Evolutionary conservation across 2,888 invertebrate species (phyloP), one percentile per base, ranked within the genome.

Genomic region (Philereme transversata): DNA sequence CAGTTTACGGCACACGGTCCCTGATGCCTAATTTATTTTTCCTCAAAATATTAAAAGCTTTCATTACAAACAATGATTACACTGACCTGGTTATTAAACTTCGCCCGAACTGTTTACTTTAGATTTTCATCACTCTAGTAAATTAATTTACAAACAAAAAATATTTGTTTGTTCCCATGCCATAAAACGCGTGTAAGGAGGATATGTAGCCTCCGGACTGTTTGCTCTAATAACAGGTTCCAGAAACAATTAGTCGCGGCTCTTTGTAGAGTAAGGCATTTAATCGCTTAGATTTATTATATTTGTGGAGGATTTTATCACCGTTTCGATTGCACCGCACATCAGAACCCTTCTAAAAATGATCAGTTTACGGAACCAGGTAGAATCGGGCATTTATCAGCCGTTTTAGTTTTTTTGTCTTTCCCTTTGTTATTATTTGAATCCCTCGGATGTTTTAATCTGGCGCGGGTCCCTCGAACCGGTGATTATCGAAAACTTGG

Each of bases 381-480:
- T 90, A 90, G 82, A 83, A 73, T 77, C 78, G 74, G 83, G 79
- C 86, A 78, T 90, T 90, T 90, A 91, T 88, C 87, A 83, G 81
- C 79, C 82, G 81, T 87, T 91, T 88, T 83, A 78, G 81, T 90
- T 92, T 91, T n/a, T 91, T 91, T 91, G 87, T 89, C 81, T 79
- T 75, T 73, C 72, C 83, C 81, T 86, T 88, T 87, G 86, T 90
- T 90, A 85, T 88, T 85, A 86, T 87, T 87, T 71, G 82, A 81
- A 87, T 84, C 87, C 88, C 83, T 86, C 78, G 83, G 84, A 92
- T 89, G 86, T 89, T 90, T 92, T 92, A 92, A 92, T 92, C 90
- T 90, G 84, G 82, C 74, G 86, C 86, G 86, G 83, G 85, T 83
- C 84, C 78, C 75, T 77, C 86, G 76, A 90, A 86, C 90, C 89